Conservation (phyloP, 2,888 invertebrate species). For the Allophyes oxyacanthae region DNA sequence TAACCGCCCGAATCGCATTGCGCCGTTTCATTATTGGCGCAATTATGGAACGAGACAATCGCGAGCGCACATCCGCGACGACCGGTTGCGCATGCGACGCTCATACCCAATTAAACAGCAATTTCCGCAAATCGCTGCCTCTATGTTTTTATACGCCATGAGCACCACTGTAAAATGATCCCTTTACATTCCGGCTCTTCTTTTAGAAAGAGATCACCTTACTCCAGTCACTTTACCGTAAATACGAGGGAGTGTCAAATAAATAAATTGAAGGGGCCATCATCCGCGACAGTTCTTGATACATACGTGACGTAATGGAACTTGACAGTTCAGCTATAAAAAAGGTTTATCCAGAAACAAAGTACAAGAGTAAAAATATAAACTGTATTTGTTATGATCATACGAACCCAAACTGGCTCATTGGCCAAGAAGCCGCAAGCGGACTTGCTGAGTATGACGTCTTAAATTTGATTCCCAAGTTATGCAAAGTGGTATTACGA, state of each 20-base stretch:
- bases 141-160: slow-evolving; percentile 48
- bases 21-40: slow-evolving; percentile 33
- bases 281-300: slow-evolving; percentile 41
- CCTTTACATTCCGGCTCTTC: neutral
- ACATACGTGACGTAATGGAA: slow-evolving; percentile 28
- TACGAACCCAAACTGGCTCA: no score
- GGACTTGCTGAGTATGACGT: no score
- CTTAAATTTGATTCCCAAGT: no score
- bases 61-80: slow-evolving; percentile 35
- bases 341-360: slow-evolving; percentile 1
- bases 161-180: slow-evolving; percentile 15
- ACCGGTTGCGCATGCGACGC: slow-evolving; percentile 52
- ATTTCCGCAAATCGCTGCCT: slow-evolving; percentile 66
- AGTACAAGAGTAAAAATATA: neutral
- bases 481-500: no score
- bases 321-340: slow-evolving; percentile 4
- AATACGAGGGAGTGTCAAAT: slow-evolving; percentile 57
- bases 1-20: slow-evolving; percentile 40
- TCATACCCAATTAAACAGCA: slow-evolving; percentile 66
- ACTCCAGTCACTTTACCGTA: slow-evolving; percentile 31
- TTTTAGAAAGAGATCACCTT: slow-evolving; percentile 17
- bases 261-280: slow-evolving; percentile 62
- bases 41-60: slow-evolving; percentile 45
- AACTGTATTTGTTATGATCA: neutral
- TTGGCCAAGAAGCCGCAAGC: no score